Conservation (phyloP, 2,888 invertebrate species). For the Petrophora chlorosata region DNA sequence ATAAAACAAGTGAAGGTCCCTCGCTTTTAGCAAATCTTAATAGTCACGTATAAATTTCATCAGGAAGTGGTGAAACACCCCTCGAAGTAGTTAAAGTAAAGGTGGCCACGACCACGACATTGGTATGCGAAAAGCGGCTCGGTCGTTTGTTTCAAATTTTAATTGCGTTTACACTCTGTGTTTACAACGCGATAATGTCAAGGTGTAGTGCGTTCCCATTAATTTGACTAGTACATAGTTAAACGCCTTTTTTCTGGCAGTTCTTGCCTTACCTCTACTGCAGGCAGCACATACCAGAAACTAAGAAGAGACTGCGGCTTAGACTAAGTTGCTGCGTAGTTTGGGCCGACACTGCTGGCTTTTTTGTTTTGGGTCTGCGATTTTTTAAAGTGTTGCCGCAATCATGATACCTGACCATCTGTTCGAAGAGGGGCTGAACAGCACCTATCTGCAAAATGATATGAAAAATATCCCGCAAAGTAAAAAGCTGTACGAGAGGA, state of each 20-base stretch:
- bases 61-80: background rate
- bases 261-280: too few relatives aligned
- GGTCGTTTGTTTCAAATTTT: constrained; percentile 71
- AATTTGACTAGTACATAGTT: constrained; percentile 25
- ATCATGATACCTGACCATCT: constrained; percentile 67
- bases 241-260: too few relatives aligned
- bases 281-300: too few relatives aligned
- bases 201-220: constrained; percentile 40
- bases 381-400: too few relatives aligned
- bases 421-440: constrained; percentile 73
- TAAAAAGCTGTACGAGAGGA: constrained; percentile 59
- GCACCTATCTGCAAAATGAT: constrained; percentile 60
- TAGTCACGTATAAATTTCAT: background rate
- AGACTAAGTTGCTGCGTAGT: too few relatives aligned
- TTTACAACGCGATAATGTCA: constrained; percentile 60
- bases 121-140: constrained; percentile 63
- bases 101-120: constrained; percentile 45
- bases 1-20: too few relatives aligned
- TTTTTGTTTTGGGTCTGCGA: too few relatives aligned
- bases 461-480: constrained; percentile 66
- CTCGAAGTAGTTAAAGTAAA: constrained; percentile 6
- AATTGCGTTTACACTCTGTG: constrained; percentile 68
- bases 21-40: too few relatives aligned
- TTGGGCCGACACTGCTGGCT: too few relatives aligned
- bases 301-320: too few relatives aligned